Base-by-base conservation (phyloP, 2,797 vertebrate species). In the Amphiprion clarkii region DNA sequence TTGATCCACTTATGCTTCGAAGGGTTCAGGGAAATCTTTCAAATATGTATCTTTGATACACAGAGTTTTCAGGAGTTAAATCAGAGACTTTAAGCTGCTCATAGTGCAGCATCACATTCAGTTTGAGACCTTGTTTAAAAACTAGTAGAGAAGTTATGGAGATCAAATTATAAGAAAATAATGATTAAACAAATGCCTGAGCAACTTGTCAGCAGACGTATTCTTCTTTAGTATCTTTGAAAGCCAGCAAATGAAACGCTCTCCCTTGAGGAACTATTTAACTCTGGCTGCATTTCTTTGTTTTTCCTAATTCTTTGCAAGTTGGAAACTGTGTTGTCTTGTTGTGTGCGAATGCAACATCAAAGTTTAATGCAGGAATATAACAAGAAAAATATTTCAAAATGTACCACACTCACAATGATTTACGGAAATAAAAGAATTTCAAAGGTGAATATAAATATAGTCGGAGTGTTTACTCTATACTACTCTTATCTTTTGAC, bases 181-280 rank as follows among this genome's bases (percentile, higher is more conserved):
- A 25, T 51, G 58, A 57, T 74, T 33, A 67, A 51, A 31, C 21
- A 69, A 58, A 70, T 51, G 27, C 72, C 56, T 25, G 23, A 64
- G 58, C 52, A 67, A 23, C 60, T 42, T 44, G 42, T 25, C 56
- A 74, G 36, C 51, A 55, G 55, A 31, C 21, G 12, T 19, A 62
- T 71, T 74, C 4, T 51, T 76, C 40, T 57, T 72, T 39, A 72
- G 80, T 82, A 81, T 81, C 64, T 84, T 54, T 57, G 72, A 68
- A 55, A 76, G 40, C 57, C 77, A 70, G 60, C 16, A 48, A 71
- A 75, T 55, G 21, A 44, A 3, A 55, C 48, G 2, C 46, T 62
- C 54, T 57, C 66, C 67, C 63, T 70, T 49, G 53, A 79, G 58
- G 25, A 75, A 79, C 70, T 40, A 62, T 76, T 76, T 66, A 76